These are phyloP conservation scores for Scleropages formosus DNA, from an alignment of 2,797 vertebrate species.

Conservation along the genomic window DNA sequence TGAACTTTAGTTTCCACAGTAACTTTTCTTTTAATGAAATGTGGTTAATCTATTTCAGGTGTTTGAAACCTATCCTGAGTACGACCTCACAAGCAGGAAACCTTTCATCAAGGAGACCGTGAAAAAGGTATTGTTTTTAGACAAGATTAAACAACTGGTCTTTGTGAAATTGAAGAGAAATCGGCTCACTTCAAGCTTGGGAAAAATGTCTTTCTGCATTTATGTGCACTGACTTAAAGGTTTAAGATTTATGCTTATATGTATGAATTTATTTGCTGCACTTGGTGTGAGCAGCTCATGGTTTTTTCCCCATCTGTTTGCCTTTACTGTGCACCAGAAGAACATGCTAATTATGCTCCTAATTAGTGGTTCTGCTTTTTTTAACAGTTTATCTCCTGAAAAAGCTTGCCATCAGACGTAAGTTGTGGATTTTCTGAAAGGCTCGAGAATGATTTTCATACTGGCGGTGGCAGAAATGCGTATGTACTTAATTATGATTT, in stretches of 20 bases:
- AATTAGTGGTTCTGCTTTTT: not conserved
- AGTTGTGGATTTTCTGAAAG: not conserved
- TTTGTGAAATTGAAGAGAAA: too few relatives aligned
- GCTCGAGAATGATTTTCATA: constrained; percentile 12
- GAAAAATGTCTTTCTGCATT: too few relatives aligned
- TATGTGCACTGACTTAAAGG: too few relatives aligned
- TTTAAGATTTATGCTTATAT: too few relatives aligned
- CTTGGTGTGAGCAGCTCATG: too few relatives aligned
- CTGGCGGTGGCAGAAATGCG: constrained; percentile 17
- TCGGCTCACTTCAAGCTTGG: too few relatives aligned
- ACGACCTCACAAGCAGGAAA: constrained; percentile 84
- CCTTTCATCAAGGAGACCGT: constrained; percentile 90
- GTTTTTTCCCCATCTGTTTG: too few relatives aligned
- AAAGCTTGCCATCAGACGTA: not conserved
- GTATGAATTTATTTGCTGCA: too few relatives aligned
- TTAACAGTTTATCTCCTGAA: constrained; percentile 65
- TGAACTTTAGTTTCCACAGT: too few relatives aligned
- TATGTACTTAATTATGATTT: constrained; percentile 28
- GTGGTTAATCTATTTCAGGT: constrained; percentile 69
- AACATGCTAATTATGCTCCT: not conserved
- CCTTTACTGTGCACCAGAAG: too few relatives aligned
- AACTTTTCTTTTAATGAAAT: not conserved
- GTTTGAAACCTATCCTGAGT: constrained; percentile 84
- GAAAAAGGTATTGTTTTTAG: constrained; percentile 75
- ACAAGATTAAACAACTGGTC: not conserved